Evolutionary conservation across 2,797 vertebrate species (phyloP), one percentile per base, ranked within the genome.

Genomic region (Sebastes cheni): DNA sequence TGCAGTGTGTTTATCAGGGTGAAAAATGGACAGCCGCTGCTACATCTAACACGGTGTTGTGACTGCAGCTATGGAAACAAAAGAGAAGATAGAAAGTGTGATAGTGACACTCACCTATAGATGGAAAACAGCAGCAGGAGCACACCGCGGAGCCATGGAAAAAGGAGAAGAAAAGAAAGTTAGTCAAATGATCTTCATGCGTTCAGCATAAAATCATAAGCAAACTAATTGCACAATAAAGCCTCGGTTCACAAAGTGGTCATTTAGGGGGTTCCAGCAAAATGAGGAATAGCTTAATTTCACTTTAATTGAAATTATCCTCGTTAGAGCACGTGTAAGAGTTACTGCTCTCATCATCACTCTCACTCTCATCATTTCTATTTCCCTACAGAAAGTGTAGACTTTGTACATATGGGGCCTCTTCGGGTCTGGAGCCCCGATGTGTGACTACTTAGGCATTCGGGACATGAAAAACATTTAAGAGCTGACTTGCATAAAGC

Each of bases 41-140:
- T 66, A 72, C 66, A 66, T 82, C 30, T 83, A n/a, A 56, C 46
- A 66, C 4, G 20, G 29, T 79, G 79, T 65, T 73, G 72, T 74
- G 82, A 75, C 64, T 83, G 81, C 52, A 52, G 71, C 52, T 20
- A 36, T 29, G 60, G 74, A 76, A 18, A 25, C 56, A 5, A 25
- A 64, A 32, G 10, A 18, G 13, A 50, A 32, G n/a, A 61, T 4
- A 66, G 25, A 72, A 36, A 60, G 16, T 14, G 12, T n/a, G 22
- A 69, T 1, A 73, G 29, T 29, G 64, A 87, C 81, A 93, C 94
- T 95, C 86, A 95, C 95, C 95, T 96, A 34, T 18, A 66, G 81
- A 82, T 66, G 83, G 11, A 64, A 42, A 65, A 14, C 62, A 30
- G 69, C 42, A 69, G 60, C 75, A 67, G 83, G 66, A 86, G 27